Base-by-base conservation (phyloP, 2,888 invertebrate species). In the Odontothrips loti region DNA sequence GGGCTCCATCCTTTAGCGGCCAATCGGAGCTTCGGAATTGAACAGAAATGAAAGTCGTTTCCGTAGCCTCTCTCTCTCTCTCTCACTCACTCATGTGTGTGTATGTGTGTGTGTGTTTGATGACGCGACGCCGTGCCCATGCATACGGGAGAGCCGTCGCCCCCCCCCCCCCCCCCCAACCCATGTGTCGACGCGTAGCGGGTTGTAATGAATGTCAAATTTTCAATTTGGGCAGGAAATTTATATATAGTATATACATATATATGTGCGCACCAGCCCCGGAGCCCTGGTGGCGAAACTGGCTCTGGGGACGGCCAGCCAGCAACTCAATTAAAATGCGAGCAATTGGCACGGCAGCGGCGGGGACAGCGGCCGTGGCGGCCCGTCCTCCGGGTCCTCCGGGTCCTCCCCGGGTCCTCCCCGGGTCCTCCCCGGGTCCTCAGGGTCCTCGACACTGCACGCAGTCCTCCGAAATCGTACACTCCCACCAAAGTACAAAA, bases 171-270 rank as follows among this genome's bases (percentile, higher is more conserved):
- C 34, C 15, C 15, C 17, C 20, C 20, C n/a, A n/a, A n/a, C n/a
- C 6, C 58, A 58, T 58, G 58, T 58, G 58, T 58, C 58, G 58
- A 20, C 58, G 17, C 58, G 58, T 20, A 20, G 58, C 58, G 15
- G 4, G 58, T 58, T 17, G 58, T n/a, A 17, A 58, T 58, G 58
- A 20, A 58, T 58, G 15, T 58, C 23, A 75, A 75, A 75, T 75
- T 75, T 75, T 75, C 68, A 75, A 75, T 75, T 75, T 75, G 23
- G 68, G 27, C 68, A 23, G 68, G 68, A 75, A 75, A 75, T 75
- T 75, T 12, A 27, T 27, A 27, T 75, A 12, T 58, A 17, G 58
- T 43, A 43, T 43, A 58, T 58, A 58, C 58, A 58, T 58, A 58
- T 58, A 20, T 58, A 20, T 58, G 58, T 20, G 58, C 17, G 17